Base-by-base conservation (phyloP, 2,888 invertebrate species). In the Tiliacea aurago region DNA sequence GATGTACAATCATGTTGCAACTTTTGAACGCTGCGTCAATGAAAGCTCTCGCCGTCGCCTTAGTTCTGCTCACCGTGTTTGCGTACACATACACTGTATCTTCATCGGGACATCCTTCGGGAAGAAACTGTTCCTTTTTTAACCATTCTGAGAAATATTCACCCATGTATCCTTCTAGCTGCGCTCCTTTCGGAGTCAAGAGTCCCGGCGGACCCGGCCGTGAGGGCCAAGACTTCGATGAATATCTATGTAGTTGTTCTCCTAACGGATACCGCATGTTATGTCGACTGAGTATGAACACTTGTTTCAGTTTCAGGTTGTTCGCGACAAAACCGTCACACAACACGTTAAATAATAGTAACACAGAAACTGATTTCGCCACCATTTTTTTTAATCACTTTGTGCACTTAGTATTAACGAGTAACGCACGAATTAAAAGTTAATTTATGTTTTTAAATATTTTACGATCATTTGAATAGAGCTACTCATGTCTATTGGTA, bases 141-240 rank as follows among this genome's bases (percentile, higher is more conserved):
- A 86, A 83, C 86, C 86, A 86, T 15, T 83, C 47, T n/a, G 61
- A 43, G 55, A 86, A 83, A 59, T 84, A 86, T 73, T 81, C 70
- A 1, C 83, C 86, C 77, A 86, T 81, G n/a, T 80, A 74, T 5
- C 80, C 67, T 77, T 86, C 86, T 33, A 77, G 11, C 28, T 51
- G 37, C n/a, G 62, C 72, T 58, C 86, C 86, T 69, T 66, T 83
- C 4, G 53, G 49, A 1, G 86, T 84, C 58, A 86, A 55, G 1
- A n/a, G 2, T 41, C 79, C 86, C 0, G 1, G 23, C 2, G 47
- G 4, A 1, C 74, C 77, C 37, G 10, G 11, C 4, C 1, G 49
- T 20, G 20, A 9, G 0, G 75, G 81, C 75, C 83, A 86, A 15
- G 49, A 6, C 13, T 81, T 86, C n/a, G 51, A 33, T 18, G 86